Evolutionary conservation across 2,797 vertebrate species (phyloP).

Genomic region (Molossus molossus): DNA sequence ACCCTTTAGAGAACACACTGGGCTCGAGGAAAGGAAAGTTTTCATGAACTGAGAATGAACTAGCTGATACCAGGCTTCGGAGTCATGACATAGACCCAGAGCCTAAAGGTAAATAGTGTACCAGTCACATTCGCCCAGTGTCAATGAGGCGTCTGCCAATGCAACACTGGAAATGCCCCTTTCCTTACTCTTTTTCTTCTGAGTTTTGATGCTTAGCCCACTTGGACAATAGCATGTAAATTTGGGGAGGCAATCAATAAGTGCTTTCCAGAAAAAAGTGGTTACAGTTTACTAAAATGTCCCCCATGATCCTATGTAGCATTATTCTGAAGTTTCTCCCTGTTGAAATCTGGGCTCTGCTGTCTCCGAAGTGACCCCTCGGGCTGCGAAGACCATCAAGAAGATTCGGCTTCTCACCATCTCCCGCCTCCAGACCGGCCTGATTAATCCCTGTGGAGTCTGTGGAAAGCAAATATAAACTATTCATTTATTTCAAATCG

Average conservation of each 20-base stretch:
- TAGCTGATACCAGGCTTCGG: not conserved
- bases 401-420: slow-evolving; percentile 77
- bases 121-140: not conserved
- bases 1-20: not conserved
- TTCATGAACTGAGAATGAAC: not conserved
- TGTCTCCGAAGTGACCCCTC: slow-evolving; percentile 45
- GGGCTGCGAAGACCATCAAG: slow-evolving; percentile 64
- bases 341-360: not conserved
- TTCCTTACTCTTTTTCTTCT: not conserved
- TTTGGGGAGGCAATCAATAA: not conserved
- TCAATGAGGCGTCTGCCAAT: not conserved
- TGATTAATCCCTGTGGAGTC: slow-evolving; percentile 88
- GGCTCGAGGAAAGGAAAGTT: not conserved
- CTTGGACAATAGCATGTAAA: not conserved
- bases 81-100: not conserved
- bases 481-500: slow-evolving; percentile 90
- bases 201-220: not conserved
- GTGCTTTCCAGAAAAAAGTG: not conserved
- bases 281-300: slow-evolving; percentile 1
- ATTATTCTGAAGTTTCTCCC: slow-evolving; percentile 36
- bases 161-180: not conserved
- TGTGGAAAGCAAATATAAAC: slow-evolving; percentile 90
- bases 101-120: not conserved
- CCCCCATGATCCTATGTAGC: not conserved
- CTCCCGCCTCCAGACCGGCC: slow-evolving; percentile 73